phyloP scores from a whole-genome alignment of 2,797 vertebrate species.

The Graptemys geographica region DNA sequence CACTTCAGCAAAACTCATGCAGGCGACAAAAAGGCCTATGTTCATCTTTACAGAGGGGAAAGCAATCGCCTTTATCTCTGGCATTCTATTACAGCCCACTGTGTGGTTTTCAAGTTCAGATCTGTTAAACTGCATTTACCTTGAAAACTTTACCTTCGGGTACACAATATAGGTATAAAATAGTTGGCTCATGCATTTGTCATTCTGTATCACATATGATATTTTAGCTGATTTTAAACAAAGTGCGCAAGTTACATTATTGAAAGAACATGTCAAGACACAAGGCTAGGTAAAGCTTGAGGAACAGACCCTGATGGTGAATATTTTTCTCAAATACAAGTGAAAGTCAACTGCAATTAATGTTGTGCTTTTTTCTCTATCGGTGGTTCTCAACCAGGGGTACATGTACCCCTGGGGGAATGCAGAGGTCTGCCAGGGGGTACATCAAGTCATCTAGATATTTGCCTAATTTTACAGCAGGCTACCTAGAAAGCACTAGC shows the following conservation, averaged over 20 bases:
- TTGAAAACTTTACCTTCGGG: not conserved
- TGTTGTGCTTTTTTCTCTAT: not conserved
- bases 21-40: not conserved
- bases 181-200: not conserved
- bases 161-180: not conserved
- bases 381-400: too few relatives aligned
- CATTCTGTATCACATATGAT: accelerated
- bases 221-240: not conserved
- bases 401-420: too few relatives aligned
- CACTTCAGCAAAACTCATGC: not conserved
- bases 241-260: not conserved
- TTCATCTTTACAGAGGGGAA: not conserved
- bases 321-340: not conserved
- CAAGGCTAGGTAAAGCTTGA: not conserved
- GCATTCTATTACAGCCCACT: not conserved
- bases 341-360: not conserved
- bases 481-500: too few relatives aligned
- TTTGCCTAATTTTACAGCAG: too few relatives aligned
- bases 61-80: not conserved
- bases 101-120: not conserved
- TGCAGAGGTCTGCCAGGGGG: too few relatives aligned
- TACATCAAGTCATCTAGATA: too few relatives aligned
- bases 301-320: not conserved
- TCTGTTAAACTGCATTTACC: not conserved
- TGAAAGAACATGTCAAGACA: not conserved